Percentiles rank a stretch among this genome's conserved stretches.
These are phyloP conservation scores for Diloba caeruleocephala DNA, from an alignment of 2,888 invertebrate species.

Conservation along the genomic window DNA sequence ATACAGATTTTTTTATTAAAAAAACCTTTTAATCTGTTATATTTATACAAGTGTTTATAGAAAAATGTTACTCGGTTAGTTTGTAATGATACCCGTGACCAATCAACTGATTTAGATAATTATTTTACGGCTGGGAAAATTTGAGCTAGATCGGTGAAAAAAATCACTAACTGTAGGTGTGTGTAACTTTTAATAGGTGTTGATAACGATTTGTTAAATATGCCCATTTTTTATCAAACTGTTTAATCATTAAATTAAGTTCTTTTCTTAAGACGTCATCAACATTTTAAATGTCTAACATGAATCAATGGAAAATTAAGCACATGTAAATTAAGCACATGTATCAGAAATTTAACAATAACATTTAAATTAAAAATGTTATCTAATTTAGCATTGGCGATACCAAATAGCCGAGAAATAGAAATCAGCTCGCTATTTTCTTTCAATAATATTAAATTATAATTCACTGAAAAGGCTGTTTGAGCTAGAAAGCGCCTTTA, in stretches of 20 bases:
- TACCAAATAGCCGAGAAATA: too few species aligned
- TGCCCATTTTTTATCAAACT: conserved; percentile 37
- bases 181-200: conserved; percentile 36
- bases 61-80: conserved; percentile 44
- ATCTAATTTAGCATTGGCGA: too few species aligned
- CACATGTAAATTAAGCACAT: too few species aligned
- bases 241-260: conserved; percentile 13
- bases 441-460: too few species aligned
- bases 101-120: conserved; percentile 54
- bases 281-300: too few species aligned
- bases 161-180: conserved; percentile 28
- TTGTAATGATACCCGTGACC: conserved; percentile 37
- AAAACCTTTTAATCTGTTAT: conserved; percentile 28
- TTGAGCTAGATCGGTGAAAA: conserved; percentile 31
- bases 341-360: too few species aligned
- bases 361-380: too few species aligned
- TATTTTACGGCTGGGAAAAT: conserved; percentile 51
- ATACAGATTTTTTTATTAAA: conserved; percentile 37
- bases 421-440: too few species aligned
- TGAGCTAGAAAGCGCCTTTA: too few species aligned
- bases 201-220: conserved; percentile 34
- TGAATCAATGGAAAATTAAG: too few species aligned
- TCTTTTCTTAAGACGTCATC: conserved; percentile 5
- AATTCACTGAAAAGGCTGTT: too few species aligned
- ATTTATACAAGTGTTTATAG: conserved; percentile 26